Conservation (phyloP, 1,140 invertebrate genomes). For the Watersipora subatra region DNA sequence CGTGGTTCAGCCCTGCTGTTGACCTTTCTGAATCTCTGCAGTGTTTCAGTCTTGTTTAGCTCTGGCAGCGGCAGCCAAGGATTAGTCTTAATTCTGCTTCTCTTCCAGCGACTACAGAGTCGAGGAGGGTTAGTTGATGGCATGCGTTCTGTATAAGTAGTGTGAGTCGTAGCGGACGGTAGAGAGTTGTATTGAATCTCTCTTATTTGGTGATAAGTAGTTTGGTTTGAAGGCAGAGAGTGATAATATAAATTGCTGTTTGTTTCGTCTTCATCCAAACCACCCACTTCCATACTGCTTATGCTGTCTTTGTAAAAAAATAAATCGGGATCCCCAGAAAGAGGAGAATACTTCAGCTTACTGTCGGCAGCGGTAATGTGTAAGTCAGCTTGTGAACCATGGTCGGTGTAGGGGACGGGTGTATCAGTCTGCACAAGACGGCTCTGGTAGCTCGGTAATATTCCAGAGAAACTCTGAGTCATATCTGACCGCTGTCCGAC, state of each 20-base stretch:
- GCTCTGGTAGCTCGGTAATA: not conserved
- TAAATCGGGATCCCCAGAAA: too few species aligned
- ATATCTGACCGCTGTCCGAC: not conserved
- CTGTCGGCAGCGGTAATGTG: not conserved
- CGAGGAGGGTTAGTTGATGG: not conserved
- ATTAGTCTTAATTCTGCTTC: not conserved
- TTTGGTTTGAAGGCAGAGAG: not conserved
- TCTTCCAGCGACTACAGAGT: too few species aligned
- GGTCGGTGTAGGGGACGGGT: not conserved
- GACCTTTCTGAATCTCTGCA: not conserved
- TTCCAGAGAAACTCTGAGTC: not conserved
- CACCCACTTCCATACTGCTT: not conserved
- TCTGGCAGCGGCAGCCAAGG: not conserved
- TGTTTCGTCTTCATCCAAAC: not conserved
- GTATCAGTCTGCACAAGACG: not conserved
- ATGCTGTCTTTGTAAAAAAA: not conserved
- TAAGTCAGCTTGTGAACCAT: not conserved
- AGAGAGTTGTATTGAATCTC: not conserved
- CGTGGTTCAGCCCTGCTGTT: not conserved
- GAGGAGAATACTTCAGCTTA: too few species aligned
- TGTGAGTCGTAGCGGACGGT: not conserved
- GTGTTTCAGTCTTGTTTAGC: not conserved
- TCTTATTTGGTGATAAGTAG: not conserved
- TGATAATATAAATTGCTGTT: not conserved
- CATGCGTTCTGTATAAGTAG: not conserved